Percentiles rank a stretch among this genome's conserved stretches.
Conservation (phyloP, 2,113 vertebrate species). For the Vombatus ursinus region DNA sequence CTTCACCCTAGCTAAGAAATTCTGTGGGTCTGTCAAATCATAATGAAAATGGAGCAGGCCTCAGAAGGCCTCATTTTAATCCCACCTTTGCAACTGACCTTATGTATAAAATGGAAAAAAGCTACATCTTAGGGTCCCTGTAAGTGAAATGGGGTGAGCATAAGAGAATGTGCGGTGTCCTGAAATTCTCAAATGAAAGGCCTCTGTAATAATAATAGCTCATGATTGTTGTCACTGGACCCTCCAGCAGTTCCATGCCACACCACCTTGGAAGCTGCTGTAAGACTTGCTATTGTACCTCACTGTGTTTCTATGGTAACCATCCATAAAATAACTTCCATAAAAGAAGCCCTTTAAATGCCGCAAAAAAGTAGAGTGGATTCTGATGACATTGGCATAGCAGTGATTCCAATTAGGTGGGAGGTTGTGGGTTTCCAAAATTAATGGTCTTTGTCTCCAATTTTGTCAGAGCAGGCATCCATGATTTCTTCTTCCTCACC, state of each 20-base stretch:
- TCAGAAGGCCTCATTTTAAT: background rate
- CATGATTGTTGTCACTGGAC: background rate
- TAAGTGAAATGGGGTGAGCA: background rate
- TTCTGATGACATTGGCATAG: background rate
- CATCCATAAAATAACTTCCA: background rate
- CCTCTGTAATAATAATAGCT: background rate
- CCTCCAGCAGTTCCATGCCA: background rate
- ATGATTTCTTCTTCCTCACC: background rate
- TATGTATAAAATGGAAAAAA: background rate
- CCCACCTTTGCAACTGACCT: background rate
- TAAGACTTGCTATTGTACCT: background rate
- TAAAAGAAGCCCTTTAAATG: background rate
- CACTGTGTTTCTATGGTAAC: conserved; percentile 12
- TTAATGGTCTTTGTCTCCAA: background rate
- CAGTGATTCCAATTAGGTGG: background rate
- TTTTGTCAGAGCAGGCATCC: background rate
- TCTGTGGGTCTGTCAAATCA: background rate
- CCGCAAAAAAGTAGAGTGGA: background rate
- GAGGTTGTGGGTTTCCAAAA: background rate
- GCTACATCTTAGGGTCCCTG: background rate
- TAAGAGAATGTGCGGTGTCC: background rate
- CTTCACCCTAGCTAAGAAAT: background rate
- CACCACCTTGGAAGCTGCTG: background rate
- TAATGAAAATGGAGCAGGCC: background rate
- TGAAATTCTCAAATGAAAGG: background rate